Evolutionary conservation across 2,888 invertebrate genomes (phyloP).

Genomic region (Panopea generosa): DNA sequence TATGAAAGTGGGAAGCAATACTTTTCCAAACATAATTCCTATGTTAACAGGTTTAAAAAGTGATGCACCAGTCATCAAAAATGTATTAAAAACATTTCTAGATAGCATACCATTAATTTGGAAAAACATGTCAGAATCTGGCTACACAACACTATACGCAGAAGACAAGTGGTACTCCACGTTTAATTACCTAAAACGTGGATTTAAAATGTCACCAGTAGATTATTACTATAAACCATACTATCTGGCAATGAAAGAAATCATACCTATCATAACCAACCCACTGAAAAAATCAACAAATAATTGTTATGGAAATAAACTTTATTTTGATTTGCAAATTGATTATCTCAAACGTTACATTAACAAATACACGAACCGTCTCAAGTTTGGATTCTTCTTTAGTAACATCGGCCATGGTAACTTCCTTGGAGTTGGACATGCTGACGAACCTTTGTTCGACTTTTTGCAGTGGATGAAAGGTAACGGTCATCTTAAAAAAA

Average conservation of each 20-base stretch:
- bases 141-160: too few relatives aligned
- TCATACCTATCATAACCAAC: conserved; percentile 14
- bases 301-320: conserved; percentile 23
- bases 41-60: too few relatives aligned
- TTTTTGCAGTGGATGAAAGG: conserved; percentile 87
- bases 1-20: conserved; percentile 55
- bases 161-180: conserved; percentile 25
- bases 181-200: conserved; percentile 37
- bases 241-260: conserved; percentile 29
- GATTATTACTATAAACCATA: conserved; percentile 46
- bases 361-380: conserved; percentile 87
- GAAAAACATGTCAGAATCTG: too few relatives aligned
- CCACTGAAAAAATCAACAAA: conserved; percentile 15
- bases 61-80: too few relatives aligned
- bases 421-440: conserved; percentile 91
- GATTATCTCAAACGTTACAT: conserved; percentile 88
- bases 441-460: conserved; percentile 89
- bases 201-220: conserved; percentile 40
- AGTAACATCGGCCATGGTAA: conserved; percentile 93
- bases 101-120: too few relatives aligned
- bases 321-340: conserved; percentile 86
- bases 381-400: conserved; percentile 94
- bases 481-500: conserved; percentile 70
- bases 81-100: too few relatives aligned
- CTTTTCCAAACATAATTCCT: too few relatives aligned